Evolutionary conservation across 1,140 invertebrate genomes (phyloP).

Genomic region (Drosophila nasuta): DNA sequence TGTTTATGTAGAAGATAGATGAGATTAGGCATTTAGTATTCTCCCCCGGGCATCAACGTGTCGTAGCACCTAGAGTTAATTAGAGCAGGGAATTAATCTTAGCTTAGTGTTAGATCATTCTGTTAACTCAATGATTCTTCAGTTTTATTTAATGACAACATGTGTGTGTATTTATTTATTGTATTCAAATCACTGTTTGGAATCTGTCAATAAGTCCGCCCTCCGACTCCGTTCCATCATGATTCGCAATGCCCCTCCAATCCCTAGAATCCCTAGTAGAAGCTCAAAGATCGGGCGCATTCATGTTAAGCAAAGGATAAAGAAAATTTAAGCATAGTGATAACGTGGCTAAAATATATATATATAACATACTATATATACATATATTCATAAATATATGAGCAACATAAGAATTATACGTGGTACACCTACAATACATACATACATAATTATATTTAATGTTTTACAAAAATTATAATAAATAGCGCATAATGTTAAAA

Average conservation of each 20-base stretch:
- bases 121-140: neutral
- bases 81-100: constrained; percentile 28
- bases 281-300: constrained; percentile 44
- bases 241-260: constrained; percentile 4
- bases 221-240: constrained; percentile 13
- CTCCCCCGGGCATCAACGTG: constrained; percentile 12
- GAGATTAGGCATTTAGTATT: constrained; percentile 23
- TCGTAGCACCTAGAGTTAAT: constrained; percentile 17
- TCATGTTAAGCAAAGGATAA: constrained; percentile 1
- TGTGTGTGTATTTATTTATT: constrained; percentile 18
- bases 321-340: constrained; percentile 49
- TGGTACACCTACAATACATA: constrained; percentile 51
- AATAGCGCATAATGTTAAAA: constrained; percentile 76
- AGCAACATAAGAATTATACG: constrained; percentile 63
- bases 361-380: constrained; percentile 19
- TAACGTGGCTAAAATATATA: constrained; percentile 49
- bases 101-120: constrained; percentile 11
- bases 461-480: constrained; percentile 76
- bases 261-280: constrained; percentile 24
- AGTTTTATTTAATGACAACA: neutral
- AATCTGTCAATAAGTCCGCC: constrained; percentile 21
- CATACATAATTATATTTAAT: constrained; percentile 73
- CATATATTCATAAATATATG: constrained; percentile 46
- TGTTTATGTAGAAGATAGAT: neutral
- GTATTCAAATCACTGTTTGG: constrained; percentile 5